Base-by-base conservation (phyloP, 1,140 invertebrate species). In the Papilio xuthus region DNA sequence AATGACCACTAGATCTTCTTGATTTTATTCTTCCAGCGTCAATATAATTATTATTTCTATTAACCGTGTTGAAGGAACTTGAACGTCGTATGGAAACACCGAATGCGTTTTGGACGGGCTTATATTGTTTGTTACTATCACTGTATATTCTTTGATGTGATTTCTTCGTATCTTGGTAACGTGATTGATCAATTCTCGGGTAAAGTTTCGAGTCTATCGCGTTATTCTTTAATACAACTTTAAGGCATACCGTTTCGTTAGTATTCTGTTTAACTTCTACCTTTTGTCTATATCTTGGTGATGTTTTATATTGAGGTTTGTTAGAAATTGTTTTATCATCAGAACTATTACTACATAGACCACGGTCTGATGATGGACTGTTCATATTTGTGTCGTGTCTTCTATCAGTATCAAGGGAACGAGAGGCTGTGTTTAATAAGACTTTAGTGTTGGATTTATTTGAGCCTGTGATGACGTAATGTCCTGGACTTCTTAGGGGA, bases 11-110 rank as follows among this genome's bases (percentile, higher is more conserved):
- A 0, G 88, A 88, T 60, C 90, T 73, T 70, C 89, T 83, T 0
- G 87, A 89, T 0, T 74, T 80, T 26, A 89, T 80, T 76, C 88
- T 83, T n/a, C 13, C 72, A 0, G 83, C 78, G 9, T 92, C 90
- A 7, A 92, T 79, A 72, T 88, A 87, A 76, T 94, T 93, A 53
- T 93, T 93, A 47, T 94, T 94, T 79, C 88, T 93, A 75, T 93
- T 94, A 8, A 94, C 94, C 4, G 91, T 93, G 75, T 89, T 94
- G 63, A 94, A 94, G 1, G 93, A 94, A 79, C 93, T 94, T 10
- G 93, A 94, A n/a, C 94, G 85, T 80, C 88, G 91, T 28, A 94
- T 94, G 0, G 93, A 90, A 7, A 88, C 83, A 0, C 89, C 88
- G 77, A 92, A 91, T n/a, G 82, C 67, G 20, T 81, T 86, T 60